A percentile compares a stretch with the other conserved stretches of the same genome.
Conservation (phyloP, 1,140 invertebrate genomes). For the Drosophila kanapiae region DNA sequence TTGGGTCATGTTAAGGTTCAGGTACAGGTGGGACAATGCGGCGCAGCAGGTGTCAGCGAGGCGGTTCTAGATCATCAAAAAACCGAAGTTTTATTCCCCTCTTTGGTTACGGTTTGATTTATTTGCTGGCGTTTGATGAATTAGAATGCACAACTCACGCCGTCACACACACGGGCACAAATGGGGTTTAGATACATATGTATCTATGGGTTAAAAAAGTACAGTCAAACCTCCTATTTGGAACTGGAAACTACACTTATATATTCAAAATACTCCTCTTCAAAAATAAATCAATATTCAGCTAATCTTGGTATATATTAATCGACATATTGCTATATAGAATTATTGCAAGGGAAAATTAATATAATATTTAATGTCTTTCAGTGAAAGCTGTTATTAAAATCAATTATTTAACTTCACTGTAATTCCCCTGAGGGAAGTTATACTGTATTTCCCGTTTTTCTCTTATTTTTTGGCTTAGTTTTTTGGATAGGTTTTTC, state of each 20-base stretch:
- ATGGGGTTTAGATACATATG: slow-evolving; percentile 20
- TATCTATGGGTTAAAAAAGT: slow-evolving; percentile 1
- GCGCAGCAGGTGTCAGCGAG: slow-evolving; percentile 36
- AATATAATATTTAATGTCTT: not conserved
- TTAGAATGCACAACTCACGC: slow-evolving; percentile 42
- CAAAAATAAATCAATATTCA: too few relatives aligned
- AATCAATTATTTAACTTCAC: not conserved
- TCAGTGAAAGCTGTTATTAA: not conserved
- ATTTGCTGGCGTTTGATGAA: slow-evolving; percentile 55
- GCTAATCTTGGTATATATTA: too few relatives aligned
- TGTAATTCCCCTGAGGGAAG: not conserved
- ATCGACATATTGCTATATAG: not conserved
- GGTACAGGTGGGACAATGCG: slow-evolving; percentile 51
- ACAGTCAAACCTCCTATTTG: slow-evolving; percentile 6
- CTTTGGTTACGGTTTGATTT: slow-evolving; percentile 53
- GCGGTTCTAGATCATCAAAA: slow-evolving; percentile 37
- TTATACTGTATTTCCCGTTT: not conserved
- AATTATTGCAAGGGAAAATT: not conserved
- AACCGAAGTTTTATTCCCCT: slow-evolving; percentile 29
- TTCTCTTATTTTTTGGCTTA: slow-evolving; percentile 3
- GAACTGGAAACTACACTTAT: not conserved
- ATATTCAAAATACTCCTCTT: not conserved
- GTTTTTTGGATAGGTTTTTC: slow-evolving; percentile 13
- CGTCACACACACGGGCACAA: slow-evolving; percentile 13
- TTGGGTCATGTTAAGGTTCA: not conserved